Evolutionary conservation across 2,113 vertebrate genomes (phyloP).

Genomic region (Gracilinanus agilis): DNA sequence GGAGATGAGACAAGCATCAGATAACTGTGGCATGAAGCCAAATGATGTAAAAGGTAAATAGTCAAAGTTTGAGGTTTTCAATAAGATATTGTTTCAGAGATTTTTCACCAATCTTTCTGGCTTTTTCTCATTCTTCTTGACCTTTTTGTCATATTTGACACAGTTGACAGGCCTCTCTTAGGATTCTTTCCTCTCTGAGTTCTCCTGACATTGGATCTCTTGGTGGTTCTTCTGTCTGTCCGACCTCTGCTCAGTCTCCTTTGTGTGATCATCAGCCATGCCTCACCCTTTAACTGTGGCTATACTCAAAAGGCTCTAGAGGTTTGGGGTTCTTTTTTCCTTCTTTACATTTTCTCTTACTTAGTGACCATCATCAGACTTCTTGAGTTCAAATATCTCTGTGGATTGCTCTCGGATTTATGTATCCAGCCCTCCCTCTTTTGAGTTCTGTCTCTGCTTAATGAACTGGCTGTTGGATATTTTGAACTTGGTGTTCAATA

Average conservation of each 20-base stretch:
- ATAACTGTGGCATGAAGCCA: neutral
- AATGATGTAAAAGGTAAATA: neutral
- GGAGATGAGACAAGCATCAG: neutral
- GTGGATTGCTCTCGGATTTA: neutral
- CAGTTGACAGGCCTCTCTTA: neutral
- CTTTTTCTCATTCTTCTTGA: neutral
- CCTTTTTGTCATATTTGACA: neutral
- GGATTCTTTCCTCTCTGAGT: neutral
- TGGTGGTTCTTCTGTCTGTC: neutral
- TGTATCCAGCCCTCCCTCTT: neutral
- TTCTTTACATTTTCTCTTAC: neutral
- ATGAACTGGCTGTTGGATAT: neutral
- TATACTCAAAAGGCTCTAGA: neutral
- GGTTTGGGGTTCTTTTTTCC: neutral
- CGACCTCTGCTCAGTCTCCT: neutral
- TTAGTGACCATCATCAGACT: neutral
- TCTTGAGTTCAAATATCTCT: neutral
- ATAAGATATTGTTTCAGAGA: neutral
- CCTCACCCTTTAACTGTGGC: neutral
- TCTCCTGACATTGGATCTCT: neutral
- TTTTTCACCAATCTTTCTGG: neutral
- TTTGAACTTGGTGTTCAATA: neutral
- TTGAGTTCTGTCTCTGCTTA: neutral
- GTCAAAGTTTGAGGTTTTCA: neutral
- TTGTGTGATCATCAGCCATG: neutral